Evolutionary conservation across 2,797 vertebrate genomes (phyloP).

Genomic region (Pangasius mekongensis): DNA sequence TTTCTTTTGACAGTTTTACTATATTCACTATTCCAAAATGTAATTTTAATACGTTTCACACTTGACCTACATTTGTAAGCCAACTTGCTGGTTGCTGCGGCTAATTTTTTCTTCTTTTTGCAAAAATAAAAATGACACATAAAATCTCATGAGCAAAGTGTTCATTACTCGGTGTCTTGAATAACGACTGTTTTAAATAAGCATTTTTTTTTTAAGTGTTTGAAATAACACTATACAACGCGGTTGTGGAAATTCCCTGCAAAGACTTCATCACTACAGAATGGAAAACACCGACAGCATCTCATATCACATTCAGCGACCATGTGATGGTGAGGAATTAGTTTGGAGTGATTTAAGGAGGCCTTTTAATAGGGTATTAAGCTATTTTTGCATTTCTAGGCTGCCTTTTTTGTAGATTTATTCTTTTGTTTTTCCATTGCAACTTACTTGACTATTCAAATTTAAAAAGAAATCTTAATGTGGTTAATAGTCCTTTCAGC

Average conservation of each 20-base stretch:
- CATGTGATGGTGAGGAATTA: conserved; percentile 5
- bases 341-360: conserved; percentile 4
- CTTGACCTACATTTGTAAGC: background rate
- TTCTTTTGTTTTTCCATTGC: background rate
- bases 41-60: background rate
- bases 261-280: background rate
- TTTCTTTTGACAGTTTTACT: background rate
- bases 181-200: background rate
- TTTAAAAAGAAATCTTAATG: background rate
- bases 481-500: background rate
- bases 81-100: background rate
- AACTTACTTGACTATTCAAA: background rate
- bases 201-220: background rate
- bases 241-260: background rate
- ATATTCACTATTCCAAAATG: background rate
- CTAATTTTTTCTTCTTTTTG: background rate
- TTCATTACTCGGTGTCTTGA: background rate
- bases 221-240: background rate
- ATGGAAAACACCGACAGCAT: background rate
- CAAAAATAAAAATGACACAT: background rate
- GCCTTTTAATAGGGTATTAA: background rate
- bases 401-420: background rate
- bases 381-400: background rate
- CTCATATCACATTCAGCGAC: background rate
- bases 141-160: background rate